Evolutionary conservation across 2,888 invertebrate genomes (phyloP), one percentile per base, ranked within the genome.

Genomic region (Pollenia amentaria): DNA sequence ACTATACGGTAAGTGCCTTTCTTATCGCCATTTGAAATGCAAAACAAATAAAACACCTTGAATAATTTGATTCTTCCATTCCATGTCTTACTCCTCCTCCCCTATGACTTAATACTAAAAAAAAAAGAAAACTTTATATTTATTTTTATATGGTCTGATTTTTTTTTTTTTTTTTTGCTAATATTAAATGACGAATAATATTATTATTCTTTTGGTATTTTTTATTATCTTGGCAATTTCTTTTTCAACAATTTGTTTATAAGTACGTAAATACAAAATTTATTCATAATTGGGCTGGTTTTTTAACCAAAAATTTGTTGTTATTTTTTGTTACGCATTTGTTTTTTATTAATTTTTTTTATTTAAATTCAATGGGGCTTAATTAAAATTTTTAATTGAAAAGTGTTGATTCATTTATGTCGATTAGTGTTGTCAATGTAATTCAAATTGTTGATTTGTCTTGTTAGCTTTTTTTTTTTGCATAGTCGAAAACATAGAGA

Each of bases 101-200:
- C 29, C 51, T 60, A 21, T 21, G 44, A 42, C n/a, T 16, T 14
- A 38, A 12, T 57, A 21, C 0, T 46, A 14, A 55, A 2, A 46
- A 29, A 44, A 38, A 12, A 53, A n/a, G 7, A 53, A 42, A 57
- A 78, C 55, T 38, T 55, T 40, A 29, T 81, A 75, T 67, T 75
- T 67, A 40, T 57, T 75, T 62, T 62, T 38, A 53, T 67, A 81
- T 85, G 81, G 81, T 44, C 77, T 85, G 81, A 81, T 85, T 79
- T 55, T 72, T 29, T 29, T 29, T 29, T 29, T 29, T 29, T 29
- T 29, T 42, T 65, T 48, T 44, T 73, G 1, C 48, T 53, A 55
- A 80, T 64, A 73, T 60, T 16, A n/a, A n/a, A n/a, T n/a, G n/a
- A n/a, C n/a, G n/a, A n/a, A n/a, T 14, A 57, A 46, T 65, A 14